phyloP scores from a whole-genome alignment of 2,888 invertebrate species.

The Leucophenga montana region DNA sequence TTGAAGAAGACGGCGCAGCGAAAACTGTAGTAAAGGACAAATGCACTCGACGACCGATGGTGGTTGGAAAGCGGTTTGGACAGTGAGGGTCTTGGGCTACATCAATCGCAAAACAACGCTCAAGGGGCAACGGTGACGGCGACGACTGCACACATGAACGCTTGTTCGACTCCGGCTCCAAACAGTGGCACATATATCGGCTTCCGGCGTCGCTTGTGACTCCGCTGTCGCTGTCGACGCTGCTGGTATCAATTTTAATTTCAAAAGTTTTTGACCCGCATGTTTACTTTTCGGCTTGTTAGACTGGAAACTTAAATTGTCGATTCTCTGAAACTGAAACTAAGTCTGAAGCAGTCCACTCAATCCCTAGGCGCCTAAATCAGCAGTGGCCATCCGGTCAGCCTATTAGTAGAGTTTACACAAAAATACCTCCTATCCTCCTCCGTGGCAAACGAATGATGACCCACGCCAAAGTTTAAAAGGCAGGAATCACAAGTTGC shows the following conservation, averaged over 20 bases:
- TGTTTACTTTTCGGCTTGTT: constrained; percentile 25
- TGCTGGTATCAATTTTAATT: constrained; percentile 26
- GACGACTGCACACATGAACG: constrained; percentile 11
- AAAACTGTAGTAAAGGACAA: not conserved
- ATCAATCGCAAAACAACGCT: not conserved
- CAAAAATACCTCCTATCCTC: constrained; percentile 30
- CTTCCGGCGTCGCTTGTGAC: constrained; percentile 1
- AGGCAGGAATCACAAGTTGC: not conserved
- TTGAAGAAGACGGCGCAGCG: not conserved
- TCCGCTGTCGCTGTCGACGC: not conserved
- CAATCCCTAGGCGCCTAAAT: constrained; percentile 1
- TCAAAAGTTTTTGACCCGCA: constrained; percentile 16
- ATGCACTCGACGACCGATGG: not conserved
- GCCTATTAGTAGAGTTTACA: constrained; percentile 33
- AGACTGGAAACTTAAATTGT: constrained; percentile 27
- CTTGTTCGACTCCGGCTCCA: not conserved
- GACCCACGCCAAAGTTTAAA: constrained; percentile 12
- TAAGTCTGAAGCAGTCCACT: not conserved
- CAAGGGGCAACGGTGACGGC: not conserved
- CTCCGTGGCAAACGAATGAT: not conserved
- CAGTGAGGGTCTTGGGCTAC: no score
- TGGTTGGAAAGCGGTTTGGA: no score
- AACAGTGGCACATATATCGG: constrained; percentile 15
- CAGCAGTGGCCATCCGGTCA: not conserved
- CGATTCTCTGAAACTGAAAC: constrained; percentile 5